phyloP scores from a whole-genome alignment of 1,140 invertebrate genomes.

The Bombus pascuorum region DNA sequence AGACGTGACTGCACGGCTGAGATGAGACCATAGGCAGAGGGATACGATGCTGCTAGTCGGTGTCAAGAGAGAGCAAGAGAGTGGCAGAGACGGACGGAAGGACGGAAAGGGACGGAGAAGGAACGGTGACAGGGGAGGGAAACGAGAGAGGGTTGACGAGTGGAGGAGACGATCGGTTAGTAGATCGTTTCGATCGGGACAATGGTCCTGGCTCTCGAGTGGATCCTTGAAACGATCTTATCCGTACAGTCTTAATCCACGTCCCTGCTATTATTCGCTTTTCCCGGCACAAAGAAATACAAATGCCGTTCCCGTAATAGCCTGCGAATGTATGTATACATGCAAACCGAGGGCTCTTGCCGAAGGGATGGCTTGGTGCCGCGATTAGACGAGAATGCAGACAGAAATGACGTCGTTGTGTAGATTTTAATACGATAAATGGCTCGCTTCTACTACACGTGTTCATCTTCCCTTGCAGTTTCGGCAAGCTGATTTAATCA shows the following conservation, averaged over 20 bases:
- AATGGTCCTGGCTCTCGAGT: slow-evolving; percentile 52
- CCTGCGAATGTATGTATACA: slow-evolving; percentile 47
- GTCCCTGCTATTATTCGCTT: slow-evolving; percentile 68
- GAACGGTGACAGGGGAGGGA: slow-evolving; percentile 44
- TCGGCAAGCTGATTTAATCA: not conserved
- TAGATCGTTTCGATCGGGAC: slow-evolving; percentile 66
- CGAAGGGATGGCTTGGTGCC: not conserved
- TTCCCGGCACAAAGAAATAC: slow-evolving; percentile 62
- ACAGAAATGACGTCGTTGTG: slow-evolving; percentile 1
- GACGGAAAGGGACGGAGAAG: slow-evolving; percentile 50
- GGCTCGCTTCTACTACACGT: not conserved
- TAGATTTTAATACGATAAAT: slow-evolving; percentile 42
- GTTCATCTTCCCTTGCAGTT: not conserved
- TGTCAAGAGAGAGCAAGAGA: slow-evolving; percentile 7
- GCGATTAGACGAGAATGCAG: slow-evolving; percentile 35
- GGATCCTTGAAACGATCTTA: slow-evolving; percentile 60
- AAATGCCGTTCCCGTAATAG: slow-evolving; percentile 61
- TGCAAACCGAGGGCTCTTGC: not conserved
- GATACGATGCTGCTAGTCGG: slow-evolving; percentile 55
- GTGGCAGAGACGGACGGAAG: slow-evolving; percentile 51
- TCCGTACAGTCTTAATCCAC: slow-evolving; percentile 64
- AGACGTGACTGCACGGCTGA: slow-evolving; percentile 66
- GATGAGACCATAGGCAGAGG: slow-evolving; percentile 62
- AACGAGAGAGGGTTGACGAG: slow-evolving; percentile 62
- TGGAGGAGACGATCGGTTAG: slow-evolving; percentile 70